Percentiles rank a stretch among this genome's conserved stretches.
Conservation (phyloP, 2,113 vertebrate genomes). For the Chamaea fasciata region DNA sequence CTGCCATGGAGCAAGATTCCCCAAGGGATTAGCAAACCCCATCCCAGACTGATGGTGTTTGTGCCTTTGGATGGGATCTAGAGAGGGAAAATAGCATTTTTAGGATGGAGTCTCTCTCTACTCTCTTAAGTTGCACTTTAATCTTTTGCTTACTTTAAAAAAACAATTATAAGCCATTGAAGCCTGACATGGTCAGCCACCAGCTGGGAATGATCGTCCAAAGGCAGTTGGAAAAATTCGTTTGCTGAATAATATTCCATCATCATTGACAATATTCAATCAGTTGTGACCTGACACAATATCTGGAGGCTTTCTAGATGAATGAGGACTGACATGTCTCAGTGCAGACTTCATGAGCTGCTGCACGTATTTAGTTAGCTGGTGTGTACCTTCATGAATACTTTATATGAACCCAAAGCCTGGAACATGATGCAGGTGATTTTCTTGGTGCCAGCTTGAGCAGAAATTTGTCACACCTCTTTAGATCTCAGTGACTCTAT, state of each 20-base stretch:
- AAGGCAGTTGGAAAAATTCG: background rate
- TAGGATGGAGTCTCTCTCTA: background rate
- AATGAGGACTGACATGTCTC: background rate
- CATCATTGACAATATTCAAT: background rate
- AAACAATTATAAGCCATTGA: background rate
- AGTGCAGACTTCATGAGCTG: background rate
- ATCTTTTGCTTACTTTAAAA: background rate
- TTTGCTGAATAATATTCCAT: background rate
- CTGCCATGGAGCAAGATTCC: background rate
- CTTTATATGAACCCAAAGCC: background rate
- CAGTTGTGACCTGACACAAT: background rate
- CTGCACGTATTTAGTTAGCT: background rate
- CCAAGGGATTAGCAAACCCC: rapidly evolving
- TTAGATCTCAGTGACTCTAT: background rate
- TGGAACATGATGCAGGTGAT: background rate
- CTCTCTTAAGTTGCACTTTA: background rate
- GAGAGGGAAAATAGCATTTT: background rate
- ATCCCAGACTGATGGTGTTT: background rate
- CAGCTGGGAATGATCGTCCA: background rate
- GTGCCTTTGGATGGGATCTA: background rate
- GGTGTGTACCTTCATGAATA: rapidly evolving
- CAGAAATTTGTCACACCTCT: background rate
- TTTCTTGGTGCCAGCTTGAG: background rate
- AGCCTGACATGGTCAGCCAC: rapidly evolving
- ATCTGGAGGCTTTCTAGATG: background rate